A percentile compares a stretch with the other conserved stretches of the same genome.
Evolutionary conservation across 2,797 vertebrate genomes (phyloP).

Genomic region (Macrochelys suwanniensis): DNA sequence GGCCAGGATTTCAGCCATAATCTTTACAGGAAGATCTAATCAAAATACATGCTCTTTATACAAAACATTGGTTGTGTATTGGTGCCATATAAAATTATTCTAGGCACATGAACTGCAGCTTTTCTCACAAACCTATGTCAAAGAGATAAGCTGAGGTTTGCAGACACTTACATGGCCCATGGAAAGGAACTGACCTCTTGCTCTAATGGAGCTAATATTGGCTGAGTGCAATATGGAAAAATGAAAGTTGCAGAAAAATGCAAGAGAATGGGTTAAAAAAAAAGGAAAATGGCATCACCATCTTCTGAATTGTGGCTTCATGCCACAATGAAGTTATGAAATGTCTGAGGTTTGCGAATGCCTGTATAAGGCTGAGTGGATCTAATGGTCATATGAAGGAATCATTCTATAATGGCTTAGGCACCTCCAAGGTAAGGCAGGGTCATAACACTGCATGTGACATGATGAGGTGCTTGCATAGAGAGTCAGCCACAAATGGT

Average conservation of each 20-base stretch:
- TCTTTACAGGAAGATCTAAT: background rate
- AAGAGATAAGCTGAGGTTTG: background rate
- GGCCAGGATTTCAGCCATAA: background rate
- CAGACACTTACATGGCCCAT: background rate
- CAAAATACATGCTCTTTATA: background rate
- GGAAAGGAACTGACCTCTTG: background rate
- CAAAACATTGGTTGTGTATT: background rate
- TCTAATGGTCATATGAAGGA: background rate
- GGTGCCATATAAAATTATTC: background rate
- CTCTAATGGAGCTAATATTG: conserved; percentile 27
- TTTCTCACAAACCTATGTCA: background rate
- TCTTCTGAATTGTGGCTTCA: background rate
- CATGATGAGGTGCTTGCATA: too few species aligned
- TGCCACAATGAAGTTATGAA: background rate
- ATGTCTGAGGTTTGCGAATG: background rate
- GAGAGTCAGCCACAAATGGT: background rate
- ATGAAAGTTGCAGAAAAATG: conserved; percentile 17
- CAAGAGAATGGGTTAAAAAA: conserved; percentile 18
- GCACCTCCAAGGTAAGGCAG: background rate
- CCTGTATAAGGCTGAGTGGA: background rate
- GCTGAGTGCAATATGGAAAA: background rate
- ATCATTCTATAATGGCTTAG: background rate
- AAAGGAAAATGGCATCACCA: background rate
- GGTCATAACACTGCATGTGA: background rate
- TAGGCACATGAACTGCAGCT: background rate